Evolutionary conservation across 2,888 invertebrate genomes (phyloP), one percentile per base, ranked within the genome.

Genomic region (Aromia moschata): DNA sequence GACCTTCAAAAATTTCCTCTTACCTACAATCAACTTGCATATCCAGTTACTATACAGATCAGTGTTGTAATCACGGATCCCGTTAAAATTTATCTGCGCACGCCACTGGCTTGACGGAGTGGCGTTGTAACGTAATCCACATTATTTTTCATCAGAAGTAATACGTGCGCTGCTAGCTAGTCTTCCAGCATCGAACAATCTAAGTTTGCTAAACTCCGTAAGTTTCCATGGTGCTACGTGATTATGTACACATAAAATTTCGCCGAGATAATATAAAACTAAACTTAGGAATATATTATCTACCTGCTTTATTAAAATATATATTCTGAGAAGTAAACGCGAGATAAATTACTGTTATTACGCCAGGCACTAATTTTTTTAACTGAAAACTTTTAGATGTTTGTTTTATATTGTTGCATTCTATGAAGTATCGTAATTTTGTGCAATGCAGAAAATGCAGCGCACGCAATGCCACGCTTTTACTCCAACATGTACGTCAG

Each of bases 181-280:
- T 53, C 53, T 54, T 57, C 62, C 57, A 17, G 30, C 62, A 41
- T 62, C 45, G 60, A 57, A 54, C 60, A 64, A 64, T 64, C 59
- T 56, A 64, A 64, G 58, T 64, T 64, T 16, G 44, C 38, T 37
- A 40, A 57, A 61, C 45, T 53, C 44, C 33, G 51, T 40, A 57
- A 61, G 47, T 61, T 57, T 54, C 56, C 53, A 12, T 51, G 33
- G 54, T 61, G 54, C 56, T 61, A 57, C 57, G 49, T 61, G 49
- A 61, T 61, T 61, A 61, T 57, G 60, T 51, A 61, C 49, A 61
- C 57, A 61, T 57, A 56, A 45, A 59, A 56, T 59, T 59, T 47
- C 14, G 30, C 40, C 15, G 25, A 20, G 30, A 56, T 47, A 41
- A 41, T 47, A 33, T 56, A 36, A 40, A 47, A 38, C 47, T 36